These are phyloP conservation scores for Scleropages formosus DNA, from an alignment of 2,797 vertebrate genomes.

Conservation along the genomic window DNA sequence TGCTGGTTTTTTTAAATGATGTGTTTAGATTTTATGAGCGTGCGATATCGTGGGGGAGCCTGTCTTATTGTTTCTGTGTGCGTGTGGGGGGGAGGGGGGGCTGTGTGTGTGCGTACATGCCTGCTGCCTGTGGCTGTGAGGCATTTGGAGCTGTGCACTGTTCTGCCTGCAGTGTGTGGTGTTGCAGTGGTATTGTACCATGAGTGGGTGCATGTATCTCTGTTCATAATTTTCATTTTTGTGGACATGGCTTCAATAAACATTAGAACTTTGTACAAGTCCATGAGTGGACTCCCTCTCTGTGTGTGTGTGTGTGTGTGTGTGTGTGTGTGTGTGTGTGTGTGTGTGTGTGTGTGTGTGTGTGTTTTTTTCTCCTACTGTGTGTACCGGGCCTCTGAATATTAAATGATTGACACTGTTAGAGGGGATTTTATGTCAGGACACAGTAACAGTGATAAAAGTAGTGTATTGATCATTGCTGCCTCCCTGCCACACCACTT, in stretches of 20 bases:
- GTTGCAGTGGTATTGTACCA: neutral
- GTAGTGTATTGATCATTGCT: too few relatives aligned
- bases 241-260: constrained; percentile 36
- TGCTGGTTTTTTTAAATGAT: constrained; percentile 30
- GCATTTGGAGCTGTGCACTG: constrained; percentile 6
- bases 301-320: neutral
- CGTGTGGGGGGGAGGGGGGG: neutral
- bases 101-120: neutral
- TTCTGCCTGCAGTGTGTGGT: neutral
- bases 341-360: too few relatives aligned
- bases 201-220: constrained; percentile 17
- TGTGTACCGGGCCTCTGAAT: too few relatives aligned
- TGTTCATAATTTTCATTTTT: constrained; percentile 19
- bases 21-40: neutral
- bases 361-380: too few relatives aligned
- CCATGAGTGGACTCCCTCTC: neutral
- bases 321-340: too few relatives aligned
- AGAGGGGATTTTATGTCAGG: too few relatives aligned
- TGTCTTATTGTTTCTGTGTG: neutral
- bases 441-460: too few relatives aligned
- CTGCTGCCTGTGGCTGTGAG: neutral
- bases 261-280: constrained; percentile 30
- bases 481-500: too few relatives aligned
- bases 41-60: neutral
- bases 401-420: too few relatives aligned